phyloP scores from a whole-genome alignment of 2,888 invertebrate genomes.

The Chrysomela aeneicollis region DNA sequence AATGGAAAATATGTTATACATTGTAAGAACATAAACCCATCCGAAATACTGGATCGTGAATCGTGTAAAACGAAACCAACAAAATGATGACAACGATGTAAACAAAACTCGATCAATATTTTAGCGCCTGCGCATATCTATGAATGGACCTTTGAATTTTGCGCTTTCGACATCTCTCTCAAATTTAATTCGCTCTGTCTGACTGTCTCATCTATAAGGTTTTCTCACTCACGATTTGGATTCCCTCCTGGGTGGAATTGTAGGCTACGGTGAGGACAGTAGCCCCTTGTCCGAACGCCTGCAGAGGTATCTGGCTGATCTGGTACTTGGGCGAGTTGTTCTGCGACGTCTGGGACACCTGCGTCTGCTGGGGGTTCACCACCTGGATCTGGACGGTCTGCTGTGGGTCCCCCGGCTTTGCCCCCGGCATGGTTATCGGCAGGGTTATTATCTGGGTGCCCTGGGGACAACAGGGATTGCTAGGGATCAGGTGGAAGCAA shows the following conservation, averaged over 20 bases:
- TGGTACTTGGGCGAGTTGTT: conserved; percentile 77
- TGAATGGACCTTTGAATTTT: too few relatives aligned
- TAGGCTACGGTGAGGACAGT: conserved; percentile 81
- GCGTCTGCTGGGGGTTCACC: conserved; percentile 56
- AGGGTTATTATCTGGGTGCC: conserved; percentile 77
- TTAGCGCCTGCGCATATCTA: too few relatives aligned
- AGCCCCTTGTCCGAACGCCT: conserved; percentile 76
- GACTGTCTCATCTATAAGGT: too few relatives aligned
- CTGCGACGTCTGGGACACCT: conserved; percentile 54
- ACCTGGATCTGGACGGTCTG: conserved; percentile 80
- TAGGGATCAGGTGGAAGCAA: too few relatives aligned
- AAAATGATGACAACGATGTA: too few relatives aligned
- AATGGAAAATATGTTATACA: too few relatives aligned
- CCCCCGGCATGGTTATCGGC: conserved; percentile 79
- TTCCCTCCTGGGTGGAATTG: conserved; percentile 67
- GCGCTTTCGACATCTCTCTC: too few relatives aligned
- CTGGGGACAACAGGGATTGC: conserved; percentile 25
- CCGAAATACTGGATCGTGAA: too few relatives aligned
- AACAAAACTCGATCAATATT: too few relatives aligned
- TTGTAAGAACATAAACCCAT: too few relatives aligned
- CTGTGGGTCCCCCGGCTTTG: conserved; percentile 78
- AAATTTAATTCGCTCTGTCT: too few relatives aligned
- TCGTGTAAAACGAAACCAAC: too few relatives aligned
- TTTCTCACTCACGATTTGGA: conserved; percentile 69
- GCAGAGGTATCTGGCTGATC: conserved; percentile 76